A percentile compares a stretch with the other conserved stretches of the same genome.
Conservation (phyloP, 2,888 invertebrate genomes). For the Matsumyia berberina region DNA sequence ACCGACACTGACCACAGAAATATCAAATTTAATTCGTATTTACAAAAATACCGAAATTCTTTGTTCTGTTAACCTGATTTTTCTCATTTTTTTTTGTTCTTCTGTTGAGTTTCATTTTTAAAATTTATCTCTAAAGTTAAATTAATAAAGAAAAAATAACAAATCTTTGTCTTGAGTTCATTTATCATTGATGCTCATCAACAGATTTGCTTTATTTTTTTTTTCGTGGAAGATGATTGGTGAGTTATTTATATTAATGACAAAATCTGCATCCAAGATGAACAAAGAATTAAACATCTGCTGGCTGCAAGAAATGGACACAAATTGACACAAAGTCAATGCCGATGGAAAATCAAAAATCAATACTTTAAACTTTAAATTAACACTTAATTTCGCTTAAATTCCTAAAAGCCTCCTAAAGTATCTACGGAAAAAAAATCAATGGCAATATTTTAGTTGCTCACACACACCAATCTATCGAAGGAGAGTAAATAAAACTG, state of each 20-base stretch:
- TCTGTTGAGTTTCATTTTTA: slow-evolving; percentile 9
- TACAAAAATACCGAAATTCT: slow-evolving; percentile 38
- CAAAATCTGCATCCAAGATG: slow-evolving; percentile 17
- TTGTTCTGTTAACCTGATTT: slow-evolving; percentile 53
- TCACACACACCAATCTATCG: slow-evolving; percentile 5
- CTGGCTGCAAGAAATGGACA: not conserved
- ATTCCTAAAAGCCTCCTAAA: not conserved
- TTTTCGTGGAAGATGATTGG: slow-evolving; percentile 31
- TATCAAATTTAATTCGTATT: slow-evolving; percentile 33
- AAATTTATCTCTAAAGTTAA: slow-evolving; percentile 34
- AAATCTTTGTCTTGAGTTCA: slow-evolving; percentile 46
- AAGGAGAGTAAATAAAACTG: slow-evolving; percentile 72
- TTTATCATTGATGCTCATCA: slow-evolving; percentile 61
- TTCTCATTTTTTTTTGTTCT: too few relatives aligned
- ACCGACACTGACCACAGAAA: slow-evolving; percentile 13
- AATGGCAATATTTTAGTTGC: slow-evolving; percentile 32
- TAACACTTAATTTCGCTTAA: not conserved
- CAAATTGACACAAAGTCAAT: too few relatives aligned
- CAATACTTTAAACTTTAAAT: not conserved
- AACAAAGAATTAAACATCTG: not conserved
- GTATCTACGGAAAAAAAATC: slow-evolving; percentile 4
- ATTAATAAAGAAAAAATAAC: slow-evolving; percentile 17
- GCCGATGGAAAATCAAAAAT: not conserved
- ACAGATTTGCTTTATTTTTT: slow-evolving; percentile 42
- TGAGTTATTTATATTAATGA: slow-evolving; percentile 40